A percentile compares a stretch with the other conserved stretches of the same genome.
phyloP scores from a whole-genome alignment of 1,140 invertebrate species.

The Pseudomyrmex flavicornis region DNA sequence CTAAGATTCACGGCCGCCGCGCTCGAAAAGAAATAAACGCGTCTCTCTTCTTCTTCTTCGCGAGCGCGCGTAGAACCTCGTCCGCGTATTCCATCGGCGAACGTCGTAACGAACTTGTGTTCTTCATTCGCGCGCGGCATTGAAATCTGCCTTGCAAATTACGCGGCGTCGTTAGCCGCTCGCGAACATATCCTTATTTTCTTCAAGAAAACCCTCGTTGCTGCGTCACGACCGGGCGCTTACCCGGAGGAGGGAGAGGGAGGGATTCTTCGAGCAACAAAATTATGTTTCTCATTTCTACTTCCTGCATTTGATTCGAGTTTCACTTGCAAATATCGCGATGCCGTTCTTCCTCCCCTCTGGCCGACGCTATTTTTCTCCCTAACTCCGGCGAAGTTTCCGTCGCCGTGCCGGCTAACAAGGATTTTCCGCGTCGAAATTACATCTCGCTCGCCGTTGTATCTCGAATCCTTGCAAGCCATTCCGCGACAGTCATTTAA shows the following conservation, averaged over 20 bases:
- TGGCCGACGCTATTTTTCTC: conserved; percentile 54
- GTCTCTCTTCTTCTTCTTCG: not conserved
- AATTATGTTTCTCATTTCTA: conserved; percentile 63
- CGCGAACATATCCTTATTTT: conserved; percentile 59
- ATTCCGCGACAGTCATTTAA: conserved; percentile 53
- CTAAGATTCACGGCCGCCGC: too few species aligned
- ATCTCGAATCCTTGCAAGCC: conserved; percentile 43
- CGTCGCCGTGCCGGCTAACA: conserved; percentile 26
- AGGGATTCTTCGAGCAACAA: conserved; percentile 52
- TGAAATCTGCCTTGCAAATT: conserved; percentile 60
- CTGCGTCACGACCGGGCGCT: conserved; percentile 32
- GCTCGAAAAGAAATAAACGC: conserved; percentile 27
- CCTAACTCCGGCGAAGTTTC: conserved; percentile 53
- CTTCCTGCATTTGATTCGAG: conserved; percentile 64
- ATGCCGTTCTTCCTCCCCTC: conserved; percentile 18
- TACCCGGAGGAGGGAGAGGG: not conserved
- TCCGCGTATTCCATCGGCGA: conserved; percentile 35
- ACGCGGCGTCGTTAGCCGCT: conserved; percentile 53
- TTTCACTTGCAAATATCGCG: conserved; percentile 64
- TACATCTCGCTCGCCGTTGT: conserved; percentile 50
- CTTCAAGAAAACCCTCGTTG: conserved; percentile 48
- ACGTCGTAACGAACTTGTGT: conserved; percentile 48
- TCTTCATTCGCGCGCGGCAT: conserved; percentile 53
- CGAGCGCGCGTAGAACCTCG: conserved; percentile 1
- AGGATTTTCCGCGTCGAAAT: conserved; percentile 60